Percentiles rank a stretch among this genome's conserved stretches.
Conservation (phyloP, 2,113 vertebrate genomes). For the Sebastes schlegelii region DNA sequence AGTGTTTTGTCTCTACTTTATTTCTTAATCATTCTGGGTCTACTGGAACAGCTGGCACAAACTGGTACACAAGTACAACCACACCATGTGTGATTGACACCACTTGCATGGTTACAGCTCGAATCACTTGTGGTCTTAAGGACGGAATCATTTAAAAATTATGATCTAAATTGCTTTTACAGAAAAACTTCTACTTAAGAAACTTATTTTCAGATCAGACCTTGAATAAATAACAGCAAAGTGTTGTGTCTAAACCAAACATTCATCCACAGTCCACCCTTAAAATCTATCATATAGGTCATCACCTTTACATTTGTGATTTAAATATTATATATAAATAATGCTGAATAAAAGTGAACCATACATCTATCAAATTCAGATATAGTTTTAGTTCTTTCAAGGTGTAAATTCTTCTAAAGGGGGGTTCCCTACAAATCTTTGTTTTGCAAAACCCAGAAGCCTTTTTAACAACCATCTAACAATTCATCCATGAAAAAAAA, state of each 20-base stretch:
- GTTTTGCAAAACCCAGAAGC: neutral
- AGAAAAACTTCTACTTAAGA: conserved; percentile 32
- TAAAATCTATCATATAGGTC: conserved; percentile 10
- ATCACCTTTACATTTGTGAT: neutral
- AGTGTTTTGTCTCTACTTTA: conserved; percentile 76
- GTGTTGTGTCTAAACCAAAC: neutral
- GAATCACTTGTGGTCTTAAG: conserved; percentile 19
- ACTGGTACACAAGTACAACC: conserved; percentile 47
- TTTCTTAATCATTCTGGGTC: conserved; percentile 60
- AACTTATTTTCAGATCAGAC: conserved; percentile 25
- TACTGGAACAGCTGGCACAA: conserved; percentile 46
- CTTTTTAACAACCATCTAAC: neutral
- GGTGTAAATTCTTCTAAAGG: neutral
- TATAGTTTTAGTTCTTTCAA: conserved; percentile 21
- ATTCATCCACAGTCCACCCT: conserved; percentile 7
- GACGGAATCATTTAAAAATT: conserved; percentile 39
- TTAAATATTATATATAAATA: conserved; percentile 58
- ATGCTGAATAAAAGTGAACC: conserved; percentile 2
- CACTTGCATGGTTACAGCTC: conserved; percentile 45
- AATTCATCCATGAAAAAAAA: conserved; percentile 9
- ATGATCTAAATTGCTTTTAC: conserved; percentile 4
- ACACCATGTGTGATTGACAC: conserved; percentile 15
- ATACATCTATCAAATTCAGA: conserved; percentile 15
- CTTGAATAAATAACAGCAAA: conserved; percentile 53
- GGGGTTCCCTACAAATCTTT: neutral